A percentile compares a stretch with the other conserved stretches of the same genome.
phyloP scores from a whole-genome alignment of 1,140 invertebrate species.

The Sarcophaga peregrina region DNA sequence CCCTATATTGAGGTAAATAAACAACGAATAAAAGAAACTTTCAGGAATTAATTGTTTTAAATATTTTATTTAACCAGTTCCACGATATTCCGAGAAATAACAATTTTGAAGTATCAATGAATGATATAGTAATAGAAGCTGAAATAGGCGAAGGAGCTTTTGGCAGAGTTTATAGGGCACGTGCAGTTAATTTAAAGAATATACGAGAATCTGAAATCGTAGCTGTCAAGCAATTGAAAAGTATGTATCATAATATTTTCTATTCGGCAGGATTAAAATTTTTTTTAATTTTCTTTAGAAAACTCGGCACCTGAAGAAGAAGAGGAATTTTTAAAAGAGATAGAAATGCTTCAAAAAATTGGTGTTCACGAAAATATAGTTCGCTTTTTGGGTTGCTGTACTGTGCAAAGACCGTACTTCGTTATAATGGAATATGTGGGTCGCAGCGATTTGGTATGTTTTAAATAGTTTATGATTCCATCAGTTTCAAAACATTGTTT shows the following conservation, averaged over 20 bases:
- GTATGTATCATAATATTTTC: constrained; percentile 62
- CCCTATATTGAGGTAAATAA: constrained; percentile 59
- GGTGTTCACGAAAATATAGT: constrained; percentile 84
- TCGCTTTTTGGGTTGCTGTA: constrained; percentile 82
- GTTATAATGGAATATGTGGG: constrained; percentile 85
- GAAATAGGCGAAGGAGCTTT: constrained; percentile 81
- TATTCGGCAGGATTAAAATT: neutral
- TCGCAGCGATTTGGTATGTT: constrained; percentile 78
- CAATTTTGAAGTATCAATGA: constrained; percentile 60
- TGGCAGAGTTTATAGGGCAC: constrained; percentile 76
- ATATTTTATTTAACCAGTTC: neutral
- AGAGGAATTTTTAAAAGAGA: constrained; percentile 79
- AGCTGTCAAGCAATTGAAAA: constrained; percentile 79
- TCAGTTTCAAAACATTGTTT: neutral
- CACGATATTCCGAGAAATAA: constrained; percentile 44
- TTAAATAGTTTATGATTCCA: neutral
- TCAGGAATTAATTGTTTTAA: no score
- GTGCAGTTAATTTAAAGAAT: constrained; percentile 68
- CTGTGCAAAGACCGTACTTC: constrained; percentile 73
- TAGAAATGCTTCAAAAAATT: constrained; percentile 82
- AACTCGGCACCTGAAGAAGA: constrained; percentile 71
- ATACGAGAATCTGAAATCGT: constrained; percentile 70
- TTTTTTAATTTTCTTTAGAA: constrained; percentile 45
- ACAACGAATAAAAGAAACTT: no score
- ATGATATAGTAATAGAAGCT: constrained; percentile 63